Evolutionary conservation across 1,140 invertebrate genomes (phyloP).

Genomic region (Charaxes varanes): DNA sequence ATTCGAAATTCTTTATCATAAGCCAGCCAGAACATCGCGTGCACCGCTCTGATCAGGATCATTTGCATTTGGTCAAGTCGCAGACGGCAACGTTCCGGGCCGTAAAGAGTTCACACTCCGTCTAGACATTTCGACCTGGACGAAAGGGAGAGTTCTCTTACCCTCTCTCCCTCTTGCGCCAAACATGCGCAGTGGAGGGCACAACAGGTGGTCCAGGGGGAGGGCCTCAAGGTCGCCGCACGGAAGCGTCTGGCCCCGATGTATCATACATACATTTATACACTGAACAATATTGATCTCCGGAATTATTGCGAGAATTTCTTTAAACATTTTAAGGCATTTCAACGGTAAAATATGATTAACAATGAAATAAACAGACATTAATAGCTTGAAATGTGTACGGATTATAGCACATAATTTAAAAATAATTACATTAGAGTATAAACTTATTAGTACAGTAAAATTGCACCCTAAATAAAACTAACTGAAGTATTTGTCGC

Average conservation of each 20-base stretch:
- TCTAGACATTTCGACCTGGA: slow-evolving; percentile 67
- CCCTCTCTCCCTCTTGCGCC: slow-evolving; percentile 39
- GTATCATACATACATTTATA: slow-evolving; percentile 31
- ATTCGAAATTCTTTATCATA: too few species aligned
- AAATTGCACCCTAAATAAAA: too few species aligned
- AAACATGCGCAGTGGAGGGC: slow-evolving; percentile 55
- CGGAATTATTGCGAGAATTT: too few species aligned
- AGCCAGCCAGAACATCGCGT: slow-evolving; percentile 13
- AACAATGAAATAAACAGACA: not conserved
- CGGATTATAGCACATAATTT: too few species aligned
- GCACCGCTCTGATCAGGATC: slow-evolving; percentile 4
- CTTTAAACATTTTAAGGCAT: too few species aligned
- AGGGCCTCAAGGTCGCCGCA: slow-evolving; percentile 58
- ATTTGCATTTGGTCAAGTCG: slow-evolving; percentile 8
- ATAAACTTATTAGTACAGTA: too few species aligned
- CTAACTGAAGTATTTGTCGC: too few species aligned
- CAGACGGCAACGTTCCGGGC: slow-evolving; percentile 19
- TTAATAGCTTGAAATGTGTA: too few species aligned
- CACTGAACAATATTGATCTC: slow-evolving; percentile 58
- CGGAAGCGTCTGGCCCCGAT: slow-evolving; percentile 61
- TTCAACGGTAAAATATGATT: not conserved
- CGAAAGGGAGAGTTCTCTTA: slow-evolving; percentile 41
- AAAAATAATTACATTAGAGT: too few species aligned
- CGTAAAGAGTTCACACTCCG: slow-evolving; percentile 60
- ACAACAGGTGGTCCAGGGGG: slow-evolving; percentile 47